These are phyloP conservation scores for Pteronotus mesoamericanus DNA, from an alignment of 2,797 vertebrate genomes.

Conservation along the genomic window DNA sequence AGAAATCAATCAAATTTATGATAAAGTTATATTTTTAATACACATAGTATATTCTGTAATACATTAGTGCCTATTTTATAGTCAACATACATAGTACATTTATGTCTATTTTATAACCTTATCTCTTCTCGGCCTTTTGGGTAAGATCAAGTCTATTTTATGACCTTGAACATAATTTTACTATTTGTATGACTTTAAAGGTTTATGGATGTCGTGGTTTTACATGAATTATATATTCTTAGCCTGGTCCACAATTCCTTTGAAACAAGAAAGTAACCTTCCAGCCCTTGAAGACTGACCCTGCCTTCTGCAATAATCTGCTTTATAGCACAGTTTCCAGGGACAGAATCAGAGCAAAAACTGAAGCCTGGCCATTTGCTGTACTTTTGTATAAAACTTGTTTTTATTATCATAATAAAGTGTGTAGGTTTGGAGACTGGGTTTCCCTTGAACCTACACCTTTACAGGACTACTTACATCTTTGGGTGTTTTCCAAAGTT, in stretches of 20 bases:
- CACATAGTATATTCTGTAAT: neutral
- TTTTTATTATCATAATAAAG: neutral
- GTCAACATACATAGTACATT: neutral
- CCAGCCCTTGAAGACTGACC: neutral
- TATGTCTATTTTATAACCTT: constrained; percentile 30
- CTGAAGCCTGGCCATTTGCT: neutral
- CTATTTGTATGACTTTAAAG: neutral
- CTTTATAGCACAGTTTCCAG: neutral
- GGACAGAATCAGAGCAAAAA: neutral
- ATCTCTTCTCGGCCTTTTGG: neutral
- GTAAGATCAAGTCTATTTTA: constrained; percentile 8
- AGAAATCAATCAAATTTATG: neutral
- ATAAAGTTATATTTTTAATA: constrained; percentile 40
- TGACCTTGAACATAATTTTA: constrained; percentile 27
- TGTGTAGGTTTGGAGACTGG: neutral
- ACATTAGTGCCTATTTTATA: neutral
- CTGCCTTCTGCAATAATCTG: neutral
- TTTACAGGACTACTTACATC: neutral
- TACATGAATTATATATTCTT: constrained; percentile 14
- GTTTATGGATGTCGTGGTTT: constrained; percentile 49
- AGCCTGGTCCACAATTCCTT: neutral
- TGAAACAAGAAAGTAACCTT: neutral
- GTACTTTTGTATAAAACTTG: constrained; percentile 8
- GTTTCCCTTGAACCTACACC: neutral
- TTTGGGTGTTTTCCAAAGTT: neutral